Conservation (phyloP, 30 jellyfish, hydroid and myxozoan genomes). For the Pelagia noctiluca region DNA sequence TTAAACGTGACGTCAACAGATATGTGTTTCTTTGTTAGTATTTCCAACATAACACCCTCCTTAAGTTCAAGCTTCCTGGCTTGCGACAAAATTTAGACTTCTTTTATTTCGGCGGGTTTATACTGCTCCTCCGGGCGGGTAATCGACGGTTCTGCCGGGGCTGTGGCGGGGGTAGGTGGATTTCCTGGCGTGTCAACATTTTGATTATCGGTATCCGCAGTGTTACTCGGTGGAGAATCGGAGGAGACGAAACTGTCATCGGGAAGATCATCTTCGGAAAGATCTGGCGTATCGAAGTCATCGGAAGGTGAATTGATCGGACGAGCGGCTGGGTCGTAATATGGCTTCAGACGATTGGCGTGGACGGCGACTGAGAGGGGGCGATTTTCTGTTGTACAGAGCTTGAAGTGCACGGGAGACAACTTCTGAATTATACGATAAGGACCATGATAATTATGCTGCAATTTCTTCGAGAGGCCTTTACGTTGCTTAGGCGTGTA, state of each 20-base stretch:
- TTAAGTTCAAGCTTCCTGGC: too few species aligned
- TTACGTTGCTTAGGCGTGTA: conserved; percentile 43
- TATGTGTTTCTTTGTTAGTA: too few species aligned
- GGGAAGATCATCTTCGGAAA: conserved; percentile 1
- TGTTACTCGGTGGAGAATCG: too few species aligned
- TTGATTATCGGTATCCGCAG: too few species aligned
- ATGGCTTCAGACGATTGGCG: conserved; percentile 32
- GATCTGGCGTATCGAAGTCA: background rate
- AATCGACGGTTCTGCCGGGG: too few species aligned
- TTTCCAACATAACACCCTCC: too few species aligned
- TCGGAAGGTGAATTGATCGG: background rate
- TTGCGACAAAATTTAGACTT: too few species aligned
- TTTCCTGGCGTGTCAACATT: too few species aligned
- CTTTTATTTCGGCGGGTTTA: too few species aligned
- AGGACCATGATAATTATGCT: conserved; percentile 56
- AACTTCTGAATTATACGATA: conserved; percentile 28
- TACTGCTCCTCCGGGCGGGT: too few species aligned
- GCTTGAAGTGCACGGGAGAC: conserved; percentile 50
- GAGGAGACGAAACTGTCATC: background rate
- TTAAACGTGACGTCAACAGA: too few species aligned
- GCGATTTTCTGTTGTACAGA: conserved; percentile 32
- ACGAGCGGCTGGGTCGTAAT: conserved; percentile 32
- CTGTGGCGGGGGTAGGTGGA: too few species aligned
- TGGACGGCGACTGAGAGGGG: conserved; percentile 35
- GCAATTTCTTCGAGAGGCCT: conserved; percentile 46